phyloP scores from a whole-genome alignment of 2,888 invertebrate species.

The Dasysyrphus tricinctus region DNA sequence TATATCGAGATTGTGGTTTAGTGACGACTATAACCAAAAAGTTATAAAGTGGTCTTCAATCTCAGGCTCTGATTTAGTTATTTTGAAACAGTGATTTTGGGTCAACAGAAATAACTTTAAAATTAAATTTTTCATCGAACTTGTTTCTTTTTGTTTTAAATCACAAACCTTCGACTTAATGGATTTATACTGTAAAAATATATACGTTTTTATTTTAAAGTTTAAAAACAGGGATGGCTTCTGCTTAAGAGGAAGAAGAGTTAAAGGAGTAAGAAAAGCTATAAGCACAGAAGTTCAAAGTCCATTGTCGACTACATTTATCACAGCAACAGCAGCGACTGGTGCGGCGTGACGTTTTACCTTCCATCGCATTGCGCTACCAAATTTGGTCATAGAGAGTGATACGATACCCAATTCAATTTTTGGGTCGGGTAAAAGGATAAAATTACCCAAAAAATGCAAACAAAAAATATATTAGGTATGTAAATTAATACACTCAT shows the following conservation, averaged over 20 bases:
- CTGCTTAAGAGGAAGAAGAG: conserved; percentile 5
- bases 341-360: conserved; percentile 28
- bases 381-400: conserved; percentile 12
- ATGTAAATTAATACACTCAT: conserved; percentile 49
- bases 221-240: conserved; percentile 13
- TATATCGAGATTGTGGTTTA: too few species aligned
- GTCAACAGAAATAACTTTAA: too few species aligned
- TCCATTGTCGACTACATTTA: conserved; percentile 71
- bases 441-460: conserved; percentile 49
- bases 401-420: conserved; percentile 9
- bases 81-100: too few species aligned
- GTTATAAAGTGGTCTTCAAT: too few species aligned
- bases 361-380: conserved; percentile 42
- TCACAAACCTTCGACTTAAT: neutral
- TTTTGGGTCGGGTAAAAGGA: conserved; percentile 36
- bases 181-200: neutral
- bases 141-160: too few species aligned
- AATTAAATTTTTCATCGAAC: too few species aligned
- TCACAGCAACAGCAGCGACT: conserved; percentile 26
- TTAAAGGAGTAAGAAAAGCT: neutral
- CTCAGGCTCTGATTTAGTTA: too few species aligned
- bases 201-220: neutral
- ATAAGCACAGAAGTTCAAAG: conserved; percentile 57
- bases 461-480: conserved; percentile 53
- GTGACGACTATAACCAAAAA: too few species aligned